These are phyloP conservation scores for Lagopus leucura DNA, from an alignment of 2,113 vertebrate genomes.

Conservation along the genomic window DNA sequence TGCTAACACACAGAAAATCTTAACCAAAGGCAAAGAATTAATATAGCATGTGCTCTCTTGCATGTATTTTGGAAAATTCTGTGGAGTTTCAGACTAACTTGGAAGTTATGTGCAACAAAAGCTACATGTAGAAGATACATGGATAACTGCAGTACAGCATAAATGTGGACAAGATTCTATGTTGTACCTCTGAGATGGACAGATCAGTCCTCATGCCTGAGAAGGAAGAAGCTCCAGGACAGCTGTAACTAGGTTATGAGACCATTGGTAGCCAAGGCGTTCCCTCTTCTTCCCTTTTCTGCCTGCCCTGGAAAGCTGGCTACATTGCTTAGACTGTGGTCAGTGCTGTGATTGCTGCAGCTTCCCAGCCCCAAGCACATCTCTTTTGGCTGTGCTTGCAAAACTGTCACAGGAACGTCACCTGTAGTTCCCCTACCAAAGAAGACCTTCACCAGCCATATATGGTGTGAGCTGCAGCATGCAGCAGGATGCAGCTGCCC, in stretches of 20 bases:
- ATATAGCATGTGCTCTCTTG: neutral
- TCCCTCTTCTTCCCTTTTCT: neutral
- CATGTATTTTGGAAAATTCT: neutral
- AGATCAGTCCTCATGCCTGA: neutral
- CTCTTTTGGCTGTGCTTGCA: accelerated
- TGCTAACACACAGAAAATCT: neutral
- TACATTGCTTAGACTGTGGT: neutral
- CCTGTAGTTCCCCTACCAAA: neutral
- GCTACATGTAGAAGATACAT: neutral
- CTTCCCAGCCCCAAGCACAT: neutral
- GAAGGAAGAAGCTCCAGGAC: neutral
- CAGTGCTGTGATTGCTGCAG: neutral
- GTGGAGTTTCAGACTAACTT: neutral
- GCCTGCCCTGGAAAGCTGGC: neutral
- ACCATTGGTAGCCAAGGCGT: neutral
- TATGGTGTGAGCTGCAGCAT: neutral
- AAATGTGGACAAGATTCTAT: neutral
- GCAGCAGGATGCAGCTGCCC: neutral
- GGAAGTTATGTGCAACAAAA: neutral
- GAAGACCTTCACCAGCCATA: neutral
- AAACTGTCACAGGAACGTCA: neutral
- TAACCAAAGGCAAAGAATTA: neutral
- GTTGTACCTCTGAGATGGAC: neutral
- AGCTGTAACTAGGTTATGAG: neutral
- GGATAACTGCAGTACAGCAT: neutral